phyloP scores from a whole-genome alignment of 2,113 vertebrate genomes.

The Seriola dumerili region DNA sequence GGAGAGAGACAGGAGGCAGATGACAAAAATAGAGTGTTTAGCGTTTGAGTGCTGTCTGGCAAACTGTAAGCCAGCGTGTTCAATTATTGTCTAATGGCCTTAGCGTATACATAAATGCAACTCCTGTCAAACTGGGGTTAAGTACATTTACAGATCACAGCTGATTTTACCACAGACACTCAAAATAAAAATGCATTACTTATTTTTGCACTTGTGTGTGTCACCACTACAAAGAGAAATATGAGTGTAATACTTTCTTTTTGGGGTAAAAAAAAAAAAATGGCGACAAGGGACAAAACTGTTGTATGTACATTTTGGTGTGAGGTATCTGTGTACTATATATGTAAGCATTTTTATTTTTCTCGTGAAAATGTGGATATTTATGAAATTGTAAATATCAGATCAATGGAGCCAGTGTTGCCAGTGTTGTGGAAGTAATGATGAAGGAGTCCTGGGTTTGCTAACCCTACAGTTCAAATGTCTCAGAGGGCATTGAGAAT shows the following conservation, averaged over 20 bases:
- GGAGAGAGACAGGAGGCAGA: constrained; percentile 29
- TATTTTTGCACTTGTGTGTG: constrained; percentile 78
- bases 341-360: constrained; percentile 84
- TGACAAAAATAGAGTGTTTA: constrained; percentile 35
- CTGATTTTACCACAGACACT: constrained; percentile 61
- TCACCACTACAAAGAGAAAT: constrained; percentile 54
- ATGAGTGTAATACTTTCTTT: constrained; percentile 41
- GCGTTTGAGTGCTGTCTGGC: constrained; percentile 52
- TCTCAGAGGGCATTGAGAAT: constrained; percentile 70
- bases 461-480: constrained; percentile 35
- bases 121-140: constrained; percentile 58
- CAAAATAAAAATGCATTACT: constrained; percentile 59
- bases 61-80: constrained; percentile 61
- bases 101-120: constrained; percentile 63
- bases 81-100: constrained; percentile 70
- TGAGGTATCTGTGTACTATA: constrained; percentile 82
- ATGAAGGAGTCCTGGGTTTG: constrained; percentile 2
- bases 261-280: constrained; percentile 4
- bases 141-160: constrained; percentile 48
- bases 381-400: constrained; percentile 84
- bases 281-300: constrained; percentile 49
- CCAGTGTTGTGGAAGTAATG: constrained; percentile 42
- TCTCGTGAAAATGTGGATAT: constrained; percentile 82
- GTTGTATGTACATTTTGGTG: constrained; percentile 81
- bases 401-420: constrained; percentile 56